Conservation (phyloP, 2,797 vertebrate species). For the Enteromius viviparus region DNA sequence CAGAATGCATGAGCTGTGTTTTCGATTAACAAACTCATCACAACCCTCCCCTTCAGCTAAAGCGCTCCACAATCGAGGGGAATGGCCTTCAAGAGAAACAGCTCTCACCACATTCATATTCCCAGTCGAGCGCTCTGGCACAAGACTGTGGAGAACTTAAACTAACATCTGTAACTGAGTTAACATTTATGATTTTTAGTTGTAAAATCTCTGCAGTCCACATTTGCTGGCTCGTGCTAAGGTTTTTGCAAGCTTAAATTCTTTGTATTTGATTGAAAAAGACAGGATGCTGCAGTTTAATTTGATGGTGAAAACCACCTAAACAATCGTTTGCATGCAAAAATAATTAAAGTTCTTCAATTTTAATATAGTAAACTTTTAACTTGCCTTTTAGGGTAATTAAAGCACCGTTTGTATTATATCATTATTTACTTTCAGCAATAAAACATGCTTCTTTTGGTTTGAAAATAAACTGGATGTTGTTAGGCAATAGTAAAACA, state of each 20-base stretch:
- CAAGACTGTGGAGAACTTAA: not conserved
- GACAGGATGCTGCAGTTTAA: not conserved
- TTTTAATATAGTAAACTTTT: not conserved
- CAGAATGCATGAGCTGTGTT: conserved; percentile 41
- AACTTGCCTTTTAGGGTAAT: not conserved
- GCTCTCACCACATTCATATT: conserved; percentile 26
- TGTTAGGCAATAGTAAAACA: conserved; percentile 19
- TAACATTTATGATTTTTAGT: not conserved
- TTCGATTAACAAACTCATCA: conserved; percentile 47
- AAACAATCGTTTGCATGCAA: not conserved
- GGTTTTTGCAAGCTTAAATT: not conserved
- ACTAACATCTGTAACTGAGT: conserved; percentile 21
- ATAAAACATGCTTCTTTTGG: not conserved
- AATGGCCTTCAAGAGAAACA: conserved; percentile 28
- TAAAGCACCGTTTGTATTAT: not conserved
- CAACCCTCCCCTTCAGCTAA: not conserved
- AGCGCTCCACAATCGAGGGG: not conserved
- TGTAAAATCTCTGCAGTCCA: conserved; percentile 1
- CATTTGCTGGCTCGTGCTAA: not conserved
- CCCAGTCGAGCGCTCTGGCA: conserved; percentile 32
- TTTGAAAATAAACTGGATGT: conserved; percentile 22
- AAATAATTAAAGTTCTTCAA: not conserved
- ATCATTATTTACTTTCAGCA: not conserved
- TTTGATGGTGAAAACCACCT: not conserved
- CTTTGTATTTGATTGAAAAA: not conserved